Conservation (phyloP, 2,113 vertebrate species). For the Anarhynchus alexandrinus region DNA sequence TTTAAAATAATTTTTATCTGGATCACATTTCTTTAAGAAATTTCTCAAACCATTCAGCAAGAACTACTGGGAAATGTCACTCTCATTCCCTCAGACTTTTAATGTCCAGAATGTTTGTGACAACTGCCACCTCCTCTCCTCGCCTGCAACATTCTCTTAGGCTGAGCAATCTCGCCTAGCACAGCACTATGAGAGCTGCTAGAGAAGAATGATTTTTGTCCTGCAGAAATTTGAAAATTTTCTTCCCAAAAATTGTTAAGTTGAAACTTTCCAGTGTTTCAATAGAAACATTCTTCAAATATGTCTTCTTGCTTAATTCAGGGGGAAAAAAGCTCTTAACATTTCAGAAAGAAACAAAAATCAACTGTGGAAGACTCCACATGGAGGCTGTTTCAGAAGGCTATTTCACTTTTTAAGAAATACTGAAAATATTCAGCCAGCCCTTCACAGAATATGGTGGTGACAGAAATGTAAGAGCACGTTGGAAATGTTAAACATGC, state of each 20-base stretch:
- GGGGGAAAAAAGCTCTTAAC: background rate
- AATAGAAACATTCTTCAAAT: background rate
- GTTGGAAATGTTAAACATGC: accelerated
- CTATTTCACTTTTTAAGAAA: background rate
- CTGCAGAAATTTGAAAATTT: background rate
- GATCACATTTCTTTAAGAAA: background rate
- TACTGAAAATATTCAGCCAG: background rate
- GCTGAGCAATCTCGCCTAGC: background rate
- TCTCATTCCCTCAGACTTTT: background rate
- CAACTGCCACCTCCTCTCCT: background rate
- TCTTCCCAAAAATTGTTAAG: background rate
- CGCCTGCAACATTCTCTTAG: background rate
- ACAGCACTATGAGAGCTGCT: background rate
- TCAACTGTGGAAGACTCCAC: background rate
- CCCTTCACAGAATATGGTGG: accelerated
- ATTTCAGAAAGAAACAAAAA: background rate
- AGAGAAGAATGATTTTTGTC: background rate
- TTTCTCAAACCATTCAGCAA: background rate
- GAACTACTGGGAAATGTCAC: background rate
- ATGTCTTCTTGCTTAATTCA: background rate
- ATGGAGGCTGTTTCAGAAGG: background rate
- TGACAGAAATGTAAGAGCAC: background rate
- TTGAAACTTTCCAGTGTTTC: background rate
- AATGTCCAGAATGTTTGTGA: background rate
- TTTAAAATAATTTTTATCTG: background rate